phyloP scores from a whole-genome alignment of 2,797 vertebrate species.

The Pseudochirops cupreus region DNA sequence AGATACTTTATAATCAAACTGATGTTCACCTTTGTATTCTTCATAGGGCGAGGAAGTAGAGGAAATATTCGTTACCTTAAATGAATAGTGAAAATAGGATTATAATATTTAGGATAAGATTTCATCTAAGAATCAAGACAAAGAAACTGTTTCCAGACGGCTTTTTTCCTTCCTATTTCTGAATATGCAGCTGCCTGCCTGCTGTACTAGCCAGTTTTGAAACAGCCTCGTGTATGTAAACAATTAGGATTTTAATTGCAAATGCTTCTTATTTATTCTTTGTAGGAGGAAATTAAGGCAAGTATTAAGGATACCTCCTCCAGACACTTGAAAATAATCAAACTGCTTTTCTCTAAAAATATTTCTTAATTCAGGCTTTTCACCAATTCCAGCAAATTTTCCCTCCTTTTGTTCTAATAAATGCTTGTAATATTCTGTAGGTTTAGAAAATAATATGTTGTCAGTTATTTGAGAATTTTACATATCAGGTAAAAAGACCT shows the following conservation, averaged over 20 bases:
- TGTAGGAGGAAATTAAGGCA: not conserved
- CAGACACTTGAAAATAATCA: slow-evolving; percentile 4
- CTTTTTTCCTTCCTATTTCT: not conserved
- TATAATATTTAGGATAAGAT: not conserved
- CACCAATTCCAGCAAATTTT: slow-evolving; percentile 32
- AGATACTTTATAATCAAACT: not conserved
- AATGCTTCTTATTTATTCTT: slow-evolving; percentile 18
- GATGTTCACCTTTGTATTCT: not conserved
- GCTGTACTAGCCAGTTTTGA: not conserved
- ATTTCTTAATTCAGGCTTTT: slow-evolving; percentile 18
- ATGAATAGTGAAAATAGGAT: not conserved
- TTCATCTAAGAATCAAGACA: not conserved
- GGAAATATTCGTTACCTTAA: not conserved
- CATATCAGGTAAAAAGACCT: slow-evolving; percentile 3
- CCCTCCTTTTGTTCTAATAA: not conserved
- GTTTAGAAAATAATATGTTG: not conserved
- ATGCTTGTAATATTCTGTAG: not conserved
- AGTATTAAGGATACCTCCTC: slow-evolving; percentile 20
- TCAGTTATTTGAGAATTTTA: not conserved
- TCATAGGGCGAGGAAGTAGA: not conserved
- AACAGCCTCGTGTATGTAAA: not conserved
- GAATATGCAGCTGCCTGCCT: not conserved
- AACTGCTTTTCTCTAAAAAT: slow-evolving; percentile 19
- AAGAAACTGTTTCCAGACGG: not conserved
- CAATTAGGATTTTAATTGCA: slow-evolving; percentile 8